phyloP scores from a whole-genome alignment of 23 tunicate genomes.

The Diplosoma virens region DNA sequence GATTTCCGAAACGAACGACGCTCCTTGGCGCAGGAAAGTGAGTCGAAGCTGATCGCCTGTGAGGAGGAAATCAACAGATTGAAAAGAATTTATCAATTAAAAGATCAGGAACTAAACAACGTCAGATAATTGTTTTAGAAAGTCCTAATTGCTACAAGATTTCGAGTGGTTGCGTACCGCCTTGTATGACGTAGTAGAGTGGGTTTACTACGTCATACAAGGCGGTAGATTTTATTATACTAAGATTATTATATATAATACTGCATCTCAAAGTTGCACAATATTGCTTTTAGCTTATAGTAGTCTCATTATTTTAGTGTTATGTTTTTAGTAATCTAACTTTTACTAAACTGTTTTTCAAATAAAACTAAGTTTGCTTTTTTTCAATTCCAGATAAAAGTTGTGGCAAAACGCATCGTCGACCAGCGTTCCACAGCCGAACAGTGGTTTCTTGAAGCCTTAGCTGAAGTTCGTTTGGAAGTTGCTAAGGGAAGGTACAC shows the following conservation, averaged over 20 bases:
- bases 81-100: slow-evolving; percentile 54
- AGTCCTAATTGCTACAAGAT: too few relatives aligned
- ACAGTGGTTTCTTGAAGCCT: slow-evolving; percentile 68
- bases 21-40: slow-evolving; percentile 31
- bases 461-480: slow-evolving; percentile 82
- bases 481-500: slow-evolving; percentile 66
- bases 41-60: slow-evolving; percentile 43
- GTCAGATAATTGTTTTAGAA: slow-evolving; percentile 23
- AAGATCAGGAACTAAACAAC: slow-evolving; percentile 76
- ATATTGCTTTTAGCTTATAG: too few relatives aligned
- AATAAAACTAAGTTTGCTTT: too few relatives aligned
- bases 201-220: too few relatives aligned
- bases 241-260: too few relatives aligned
- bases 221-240: too few relatives aligned
- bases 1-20: slow-evolving; percentile 70
- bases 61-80: slow-evolving; percentile 58
- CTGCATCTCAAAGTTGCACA: too few relatives aligned
- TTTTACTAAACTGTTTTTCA: too few relatives aligned
- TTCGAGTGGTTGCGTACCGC: too few relatives aligned
- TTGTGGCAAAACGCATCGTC: slow-evolving; percentile 73
- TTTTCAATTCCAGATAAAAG: too few relatives aligned
- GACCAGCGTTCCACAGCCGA: slow-evolving; percentile 82
- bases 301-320: background rate
- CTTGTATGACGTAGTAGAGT: too few relatives aligned
- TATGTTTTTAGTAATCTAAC: too few relatives aligned